phyloP scores from a whole-genome alignment of 1,140 invertebrate genomes.

The Holcopasites calliopsidis region DNA sequence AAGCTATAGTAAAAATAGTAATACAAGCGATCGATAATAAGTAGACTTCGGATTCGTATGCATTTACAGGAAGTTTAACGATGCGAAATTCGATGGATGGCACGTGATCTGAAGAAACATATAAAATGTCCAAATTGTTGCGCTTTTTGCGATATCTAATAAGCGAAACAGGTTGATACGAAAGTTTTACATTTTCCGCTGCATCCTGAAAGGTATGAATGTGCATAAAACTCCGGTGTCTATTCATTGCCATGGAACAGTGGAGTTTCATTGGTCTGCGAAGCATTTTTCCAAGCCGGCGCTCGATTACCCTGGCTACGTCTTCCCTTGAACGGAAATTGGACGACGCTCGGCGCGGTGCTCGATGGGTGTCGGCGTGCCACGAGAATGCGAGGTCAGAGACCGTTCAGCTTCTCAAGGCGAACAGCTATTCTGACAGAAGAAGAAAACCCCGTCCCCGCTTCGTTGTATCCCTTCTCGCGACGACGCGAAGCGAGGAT shows the following conservation, averaged over 20 bases:
- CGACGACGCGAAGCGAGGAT: not conserved
- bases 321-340: not conserved
- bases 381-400: slow-evolving; percentile 72
- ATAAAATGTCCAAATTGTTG: too few species aligned
- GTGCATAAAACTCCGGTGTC: too few species aligned
- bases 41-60: too few species aligned
- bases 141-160: too few species aligned
- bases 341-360: not conserved
- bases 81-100: too few species aligned
- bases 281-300: not conserved
- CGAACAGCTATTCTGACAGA: slow-evolving; percentile 60
- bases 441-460: not conserved
- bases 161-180: too few species aligned
- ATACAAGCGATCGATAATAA: too few species aligned
- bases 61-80: too few species aligned
- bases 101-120: too few species aligned
- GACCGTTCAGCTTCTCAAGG: slow-evolving; percentile 73
- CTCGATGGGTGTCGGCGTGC: slow-evolving; percentile 22
- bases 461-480: not conserved
- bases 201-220: too few species aligned
- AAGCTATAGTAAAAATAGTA: too few species aligned
- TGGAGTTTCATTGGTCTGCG: not conserved
- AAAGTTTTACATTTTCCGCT: too few species aligned
- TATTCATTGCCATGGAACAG: not conserved
- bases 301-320: not conserved